These are phyloP conservation scores for Dynastes tityus DNA, from an alignment of 2,888 invertebrate species.

Conservation along the genomic window DNA sequence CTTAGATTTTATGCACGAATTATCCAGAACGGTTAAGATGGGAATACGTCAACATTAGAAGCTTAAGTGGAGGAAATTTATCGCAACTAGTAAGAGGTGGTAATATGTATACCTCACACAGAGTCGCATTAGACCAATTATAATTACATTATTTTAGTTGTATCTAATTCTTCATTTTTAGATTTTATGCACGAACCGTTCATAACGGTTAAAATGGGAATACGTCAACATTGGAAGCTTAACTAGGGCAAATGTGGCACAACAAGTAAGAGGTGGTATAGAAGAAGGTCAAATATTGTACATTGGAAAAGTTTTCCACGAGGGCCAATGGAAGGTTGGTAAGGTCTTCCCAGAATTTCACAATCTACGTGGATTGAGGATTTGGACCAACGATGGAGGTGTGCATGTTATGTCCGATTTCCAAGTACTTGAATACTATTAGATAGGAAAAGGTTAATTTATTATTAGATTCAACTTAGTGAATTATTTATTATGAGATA, in stretches of 20 bases:
- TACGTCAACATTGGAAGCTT: not conserved
- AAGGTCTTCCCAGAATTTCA: slow-evolving; percentile 1
- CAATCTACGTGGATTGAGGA: not conserved
- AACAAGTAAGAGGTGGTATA: not conserved
- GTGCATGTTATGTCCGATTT: not conserved
- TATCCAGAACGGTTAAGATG: not conserved
- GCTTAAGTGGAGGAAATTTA: not conserved
- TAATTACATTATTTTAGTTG: not conserved
- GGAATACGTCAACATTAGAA: not conserved
- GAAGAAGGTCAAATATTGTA: not conserved
- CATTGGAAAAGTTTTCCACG: slow-evolving; percentile 19
- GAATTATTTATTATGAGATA: not conserved
- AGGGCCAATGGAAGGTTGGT: slow-evolving; percentile 4
- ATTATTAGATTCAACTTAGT: not conserved
- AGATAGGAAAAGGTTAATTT: not conserved
- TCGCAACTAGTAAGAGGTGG: not conserved
- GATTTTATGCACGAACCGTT: slow-evolving; percentile 5
- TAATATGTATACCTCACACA: no score
- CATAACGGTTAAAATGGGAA: not conserved
- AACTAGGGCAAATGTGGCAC: not conserved
- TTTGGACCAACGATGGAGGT: not conserved
- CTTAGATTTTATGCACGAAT: slow-evolving; percentile 1
- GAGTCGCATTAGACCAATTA: no score
- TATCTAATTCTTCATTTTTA: not conserved
- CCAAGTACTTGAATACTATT: slow-evolving; percentile 3